Percentiles rank a stretch among this genome's conserved stretches.
Conservation (phyloP, 2,888 invertebrate species). For the Synergus gifuensis region DNA sequence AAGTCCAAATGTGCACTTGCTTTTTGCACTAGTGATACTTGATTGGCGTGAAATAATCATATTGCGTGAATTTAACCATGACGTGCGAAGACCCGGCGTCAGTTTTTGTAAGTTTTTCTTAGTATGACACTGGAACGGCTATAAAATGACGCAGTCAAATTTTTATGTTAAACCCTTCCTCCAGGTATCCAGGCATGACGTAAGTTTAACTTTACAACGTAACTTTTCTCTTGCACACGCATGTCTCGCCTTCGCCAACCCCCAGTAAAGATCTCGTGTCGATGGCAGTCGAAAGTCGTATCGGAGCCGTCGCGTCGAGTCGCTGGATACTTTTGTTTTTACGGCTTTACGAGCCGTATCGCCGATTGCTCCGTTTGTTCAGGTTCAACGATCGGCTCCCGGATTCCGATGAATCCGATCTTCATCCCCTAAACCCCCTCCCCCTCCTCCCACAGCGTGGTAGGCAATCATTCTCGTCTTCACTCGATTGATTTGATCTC, state of each 20-base stretch:
- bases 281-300: slow-evolving; percentile 38
- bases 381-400: slow-evolving; percentile 64
- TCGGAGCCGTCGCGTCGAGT: slow-evolving; percentile 31
- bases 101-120: slow-evolving; percentile 37
- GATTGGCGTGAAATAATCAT: not conserved
- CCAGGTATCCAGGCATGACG: slow-evolving; percentile 31
- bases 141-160: slow-evolving; percentile 32
- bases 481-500: not conserved
- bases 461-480: not conserved
- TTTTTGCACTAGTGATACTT: not conserved
- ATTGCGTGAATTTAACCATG: not conserved
- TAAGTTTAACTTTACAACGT: slow-evolving; percentile 39
- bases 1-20: not conserved
- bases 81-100: slow-evolving; percentile 5
- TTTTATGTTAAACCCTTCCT: slow-evolving; percentile 25
- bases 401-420: slow-evolving; percentile 52
- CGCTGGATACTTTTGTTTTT: slow-evolving; percentile 62
- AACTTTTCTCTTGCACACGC: slow-evolving; percentile 38
- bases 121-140: slow-evolving; percentile 28
- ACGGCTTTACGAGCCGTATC: slow-evolving; percentile 64
- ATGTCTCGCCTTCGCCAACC: slow-evolving; percentile 25
- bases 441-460: not conserved
- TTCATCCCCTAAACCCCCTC: not conserved
- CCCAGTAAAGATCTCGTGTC: slow-evolving; percentile 32
- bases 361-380: slow-evolving; percentile 63